A percentile compares a stretch with the other conserved stretches of the same genome.
phyloP scores from a whole-genome alignment of 2,888 invertebrate species.

The Apamea sordens region DNA sequence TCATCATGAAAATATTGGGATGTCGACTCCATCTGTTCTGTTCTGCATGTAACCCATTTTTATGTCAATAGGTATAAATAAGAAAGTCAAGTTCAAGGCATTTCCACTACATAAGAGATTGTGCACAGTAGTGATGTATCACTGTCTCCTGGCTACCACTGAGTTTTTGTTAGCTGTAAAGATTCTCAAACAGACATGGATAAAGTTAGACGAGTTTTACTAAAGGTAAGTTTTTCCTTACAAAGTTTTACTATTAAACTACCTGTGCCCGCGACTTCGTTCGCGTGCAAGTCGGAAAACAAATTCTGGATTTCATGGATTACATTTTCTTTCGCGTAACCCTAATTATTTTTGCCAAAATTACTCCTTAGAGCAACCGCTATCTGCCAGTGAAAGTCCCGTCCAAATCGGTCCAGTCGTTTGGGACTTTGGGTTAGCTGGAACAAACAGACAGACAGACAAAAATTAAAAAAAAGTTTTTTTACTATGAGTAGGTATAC shows the following conservation, averaged over 20 bases:
- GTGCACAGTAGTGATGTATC: conserved; percentile 5
- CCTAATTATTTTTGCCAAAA: not conserved
- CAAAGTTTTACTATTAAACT: conserved; percentile 33
- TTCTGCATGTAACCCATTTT: conserved; percentile 68
- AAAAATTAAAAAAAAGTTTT: not conserved
- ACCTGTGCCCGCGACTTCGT: too few relatives aligned
- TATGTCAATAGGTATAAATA: conserved; percentile 75
- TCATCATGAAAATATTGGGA: not conserved
- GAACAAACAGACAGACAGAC: not conserved
- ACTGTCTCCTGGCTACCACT: not conserved
- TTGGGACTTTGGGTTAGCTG: not conserved
- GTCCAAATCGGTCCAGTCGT: not conserved
- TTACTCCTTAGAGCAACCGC: not conserved
- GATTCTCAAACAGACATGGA: conserved; percentile 69
- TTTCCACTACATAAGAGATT: conserved; percentile 69
- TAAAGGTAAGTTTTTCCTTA: conserved; percentile 73
- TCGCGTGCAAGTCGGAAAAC: not conserved
- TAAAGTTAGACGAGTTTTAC: conserved; percentile 69
- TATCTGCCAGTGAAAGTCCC: not conserved
- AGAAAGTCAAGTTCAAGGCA: conserved; percentile 82
- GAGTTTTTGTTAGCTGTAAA: too few relatives aligned
- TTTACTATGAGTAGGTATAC: not conserved
- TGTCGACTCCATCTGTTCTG: conserved; percentile 64
- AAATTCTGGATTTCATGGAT: not conserved
- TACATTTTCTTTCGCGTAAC: not conserved